phyloP scores from a whole-genome alignment of 2,797 vertebrate genomes.

The Sylvia borin region DNA sequence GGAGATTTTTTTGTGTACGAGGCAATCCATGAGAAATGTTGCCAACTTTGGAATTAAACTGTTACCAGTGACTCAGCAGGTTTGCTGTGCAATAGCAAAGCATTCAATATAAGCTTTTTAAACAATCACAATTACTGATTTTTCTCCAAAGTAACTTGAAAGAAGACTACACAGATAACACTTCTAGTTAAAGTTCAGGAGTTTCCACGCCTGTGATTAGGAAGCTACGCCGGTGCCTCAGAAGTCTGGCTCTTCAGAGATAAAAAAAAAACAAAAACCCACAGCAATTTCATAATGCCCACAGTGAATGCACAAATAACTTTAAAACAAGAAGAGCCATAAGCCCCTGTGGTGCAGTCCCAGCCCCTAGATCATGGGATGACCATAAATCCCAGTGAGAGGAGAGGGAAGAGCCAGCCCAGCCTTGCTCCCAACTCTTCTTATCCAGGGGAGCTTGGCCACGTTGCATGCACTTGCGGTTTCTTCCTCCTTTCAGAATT shows the following conservation, averaged over 20 bases:
- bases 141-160: neutral
- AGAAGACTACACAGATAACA: neutral
- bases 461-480: neutral
- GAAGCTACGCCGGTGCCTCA: neutral
- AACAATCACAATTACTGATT: neutral
- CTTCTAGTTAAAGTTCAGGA: neutral
- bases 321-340: neutral
- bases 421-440: neutral
- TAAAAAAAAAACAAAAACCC: neutral
- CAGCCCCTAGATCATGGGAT: neutral
- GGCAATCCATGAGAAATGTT: neutral
- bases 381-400: neutral
- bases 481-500: neutral
- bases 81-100: neutral
- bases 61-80: constrained; percentile 17
- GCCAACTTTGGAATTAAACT: neutral
- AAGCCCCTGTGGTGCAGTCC: neutral
- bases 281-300: neutral
- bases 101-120: neutral
- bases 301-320: constrained; percentile 12
- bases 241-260: neutral
- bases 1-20: neutral
- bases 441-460: neutral
- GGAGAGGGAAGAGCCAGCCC: neutral
- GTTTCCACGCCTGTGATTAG: neutral